Percentiles rank a stretch among this genome's conserved stretches.
Conservation (phyloP, 2,888 invertebrate genomes). For the Drosophila siamana region DNA sequence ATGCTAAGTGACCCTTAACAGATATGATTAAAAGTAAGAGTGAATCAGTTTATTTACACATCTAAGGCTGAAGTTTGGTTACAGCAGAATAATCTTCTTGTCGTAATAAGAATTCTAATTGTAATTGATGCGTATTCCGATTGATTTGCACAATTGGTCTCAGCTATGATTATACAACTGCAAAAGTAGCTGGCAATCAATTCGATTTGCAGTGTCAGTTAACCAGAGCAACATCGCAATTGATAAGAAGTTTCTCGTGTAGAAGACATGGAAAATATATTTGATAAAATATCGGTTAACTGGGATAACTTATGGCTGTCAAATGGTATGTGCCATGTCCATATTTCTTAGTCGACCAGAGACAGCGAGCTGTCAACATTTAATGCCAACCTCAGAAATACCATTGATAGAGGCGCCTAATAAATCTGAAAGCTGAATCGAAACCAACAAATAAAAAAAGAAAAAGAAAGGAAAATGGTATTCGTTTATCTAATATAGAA, state of each 20-base stretch:
- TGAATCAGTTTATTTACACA: neutral
- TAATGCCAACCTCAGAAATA: constrained; percentile 10
- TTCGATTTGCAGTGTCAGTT: neutral
- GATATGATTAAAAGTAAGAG: neutral
- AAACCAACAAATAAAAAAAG: neutral
- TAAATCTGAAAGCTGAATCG: constrained; percentile 18
- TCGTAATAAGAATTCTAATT: neutral
- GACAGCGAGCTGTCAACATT: constrained; percentile 45
- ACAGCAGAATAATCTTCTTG: neutral
- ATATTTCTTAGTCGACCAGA: constrained; percentile 10
- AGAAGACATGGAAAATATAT: constrained; percentile 28
- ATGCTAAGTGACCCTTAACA: neutral
- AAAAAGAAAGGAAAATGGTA: neutral
- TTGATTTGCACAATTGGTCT: neutral
- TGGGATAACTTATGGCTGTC: constrained; percentile 40
- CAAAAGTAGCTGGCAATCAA: constrained; percentile 7
- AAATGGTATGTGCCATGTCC: constrained; percentile 26
- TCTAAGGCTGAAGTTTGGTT: neutral
- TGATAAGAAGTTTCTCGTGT: constrained; percentile 23
- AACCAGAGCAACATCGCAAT: constrained; percentile 1
- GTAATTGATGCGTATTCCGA: neutral
- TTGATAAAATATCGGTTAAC: constrained; percentile 39
- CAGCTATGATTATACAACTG: constrained; percentile 14
- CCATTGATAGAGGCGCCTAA: constrained; percentile 50
- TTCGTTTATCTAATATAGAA: constrained; percentile 14